Conservation (phyloP, 2,888 invertebrate species). For the Abscondita cerata region DNA sequence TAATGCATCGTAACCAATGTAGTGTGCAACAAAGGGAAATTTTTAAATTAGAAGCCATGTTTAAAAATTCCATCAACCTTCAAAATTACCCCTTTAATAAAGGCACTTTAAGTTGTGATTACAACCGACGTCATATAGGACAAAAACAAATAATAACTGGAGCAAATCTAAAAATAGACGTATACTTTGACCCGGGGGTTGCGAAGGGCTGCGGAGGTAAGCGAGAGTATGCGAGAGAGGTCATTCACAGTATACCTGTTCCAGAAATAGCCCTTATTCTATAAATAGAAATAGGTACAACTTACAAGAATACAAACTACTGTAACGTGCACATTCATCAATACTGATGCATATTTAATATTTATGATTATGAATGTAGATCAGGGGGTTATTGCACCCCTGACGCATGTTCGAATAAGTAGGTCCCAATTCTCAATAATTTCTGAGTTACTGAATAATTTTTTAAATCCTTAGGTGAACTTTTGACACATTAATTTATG, state of each 20-base stretch:
- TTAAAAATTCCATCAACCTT: conserved; percentile 38
- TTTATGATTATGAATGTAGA: conserved; percentile 39
- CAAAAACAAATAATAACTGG: conserved; percentile 32
- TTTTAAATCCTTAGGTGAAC: conserved; percentile 2
- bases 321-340: conserved; percentile 29
- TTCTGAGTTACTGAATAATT: conserved; percentile 1
- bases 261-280: conserved; percentile 42
- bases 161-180: conserved; percentile 37
- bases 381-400: conserved; percentile 41
- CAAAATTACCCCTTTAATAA: not conserved
- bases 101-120: conserved; percentile 15
- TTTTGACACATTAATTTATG: no score
- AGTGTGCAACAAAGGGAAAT: not conserved
- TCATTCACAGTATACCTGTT: conserved; percentile 44
- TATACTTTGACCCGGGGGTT: conserved; percentile 29
- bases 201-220: conserved; percentile 35
- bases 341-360: conserved; percentile 36
- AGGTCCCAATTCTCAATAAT: conserved; percentile 13
- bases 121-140: conserved; percentile 20
- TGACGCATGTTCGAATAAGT: conserved; percentile 24
- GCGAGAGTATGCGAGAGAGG: conserved; percentile 42
- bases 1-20: no score
- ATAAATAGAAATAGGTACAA: conserved; percentile 38
- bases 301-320: conserved; percentile 24
- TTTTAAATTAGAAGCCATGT: conserved; percentile 10